Evolutionary conservation across 2,888 invertebrate species (phyloP), one percentile per base, ranked within the genome.

Genomic region (Entomobrya multifasciata): DNA sequence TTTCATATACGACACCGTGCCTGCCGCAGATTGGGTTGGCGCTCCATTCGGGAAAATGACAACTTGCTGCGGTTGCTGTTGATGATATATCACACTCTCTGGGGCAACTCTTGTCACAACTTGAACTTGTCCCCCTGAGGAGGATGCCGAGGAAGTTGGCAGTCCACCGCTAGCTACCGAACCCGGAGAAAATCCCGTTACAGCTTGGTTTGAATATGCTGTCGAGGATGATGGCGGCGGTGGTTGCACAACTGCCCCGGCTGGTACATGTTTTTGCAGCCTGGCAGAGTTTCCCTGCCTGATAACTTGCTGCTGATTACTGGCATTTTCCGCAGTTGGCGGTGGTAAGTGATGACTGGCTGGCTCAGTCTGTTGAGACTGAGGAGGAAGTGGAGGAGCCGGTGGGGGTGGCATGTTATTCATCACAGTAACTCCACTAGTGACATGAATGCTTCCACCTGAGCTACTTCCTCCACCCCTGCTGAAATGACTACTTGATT

Each of bases 31-130:
- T 36, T 36, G 36, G 22, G 70, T 11, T 4, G 79, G 79, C 13
- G 27, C 77, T n/a, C 57, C 79, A 55, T 82, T 88, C 8, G 85
- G 88, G 44, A 88, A 82, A 36, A 88, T 86, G 8, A 88, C 44
- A 72, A 88, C 85, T 13, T 86, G 86, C 49, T 88, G 88, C 20
- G 30, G 22, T 20, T 55, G 30, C 11, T 27, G 76, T 36, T 88
- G 60, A 22, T 88, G 76, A 47, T 83, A 88, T 30, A 88, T 83
- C 17, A 88, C 74, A 57, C 83, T 79, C 27, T 83, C 79, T 52
- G 79, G 52, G 6, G 80, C 36, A 10, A 85, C 27, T 20, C 85
- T 78, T 5, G 83, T 84, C 8, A 84, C 76, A 11, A 84, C 83
- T 49, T 74, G 76, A 41, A 77, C 85, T 15, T 52, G 20, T 13